Percentiles rank a stretch among this genome's conserved stretches.
phyloP scores from a whole-genome alignment of 2,113 vertebrate genomes.

The Chloropsis cyanopogon region DNA sequence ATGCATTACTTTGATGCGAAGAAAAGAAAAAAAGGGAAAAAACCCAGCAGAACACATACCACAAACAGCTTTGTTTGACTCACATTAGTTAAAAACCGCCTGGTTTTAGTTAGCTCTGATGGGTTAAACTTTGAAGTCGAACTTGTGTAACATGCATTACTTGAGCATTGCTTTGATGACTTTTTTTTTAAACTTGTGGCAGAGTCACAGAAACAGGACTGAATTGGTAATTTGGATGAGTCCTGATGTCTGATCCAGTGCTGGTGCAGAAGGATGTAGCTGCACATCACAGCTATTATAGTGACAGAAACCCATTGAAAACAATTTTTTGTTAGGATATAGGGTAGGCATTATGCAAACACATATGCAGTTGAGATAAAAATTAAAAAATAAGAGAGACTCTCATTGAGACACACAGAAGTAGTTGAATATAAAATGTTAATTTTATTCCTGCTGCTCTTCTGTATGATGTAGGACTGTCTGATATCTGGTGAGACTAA shows the following conservation, averaged over 20 bases:
- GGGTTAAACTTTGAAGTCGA: neutral
- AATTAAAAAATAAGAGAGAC: neutral
- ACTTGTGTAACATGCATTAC: neutral
- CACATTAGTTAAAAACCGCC: neutral
- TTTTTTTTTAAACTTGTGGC: neutral
- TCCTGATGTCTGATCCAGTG: neutral
- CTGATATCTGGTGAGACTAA: neutral
- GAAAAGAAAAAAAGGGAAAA: neutral
- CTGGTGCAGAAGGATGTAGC: neutral
- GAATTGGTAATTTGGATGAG: neutral
- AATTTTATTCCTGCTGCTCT: neutral
- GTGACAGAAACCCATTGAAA: neutral
- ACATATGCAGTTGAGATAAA: neutral
- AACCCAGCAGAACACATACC: fast-evolving
- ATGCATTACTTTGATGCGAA: neutral
- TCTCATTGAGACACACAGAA: neutral
- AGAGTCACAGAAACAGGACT: neutral
- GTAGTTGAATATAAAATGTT: neutral
- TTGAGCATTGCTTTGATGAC: neutral
- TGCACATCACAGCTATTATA: neutral
- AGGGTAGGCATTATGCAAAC: neutral
- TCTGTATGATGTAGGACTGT: neutral
- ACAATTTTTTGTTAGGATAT: neutral
- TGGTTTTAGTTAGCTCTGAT: neutral
- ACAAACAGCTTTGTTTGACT: neutral